Base-by-base conservation (phyloP, 2,797 vertebrate species). In the Tangara arthus region DNA sequence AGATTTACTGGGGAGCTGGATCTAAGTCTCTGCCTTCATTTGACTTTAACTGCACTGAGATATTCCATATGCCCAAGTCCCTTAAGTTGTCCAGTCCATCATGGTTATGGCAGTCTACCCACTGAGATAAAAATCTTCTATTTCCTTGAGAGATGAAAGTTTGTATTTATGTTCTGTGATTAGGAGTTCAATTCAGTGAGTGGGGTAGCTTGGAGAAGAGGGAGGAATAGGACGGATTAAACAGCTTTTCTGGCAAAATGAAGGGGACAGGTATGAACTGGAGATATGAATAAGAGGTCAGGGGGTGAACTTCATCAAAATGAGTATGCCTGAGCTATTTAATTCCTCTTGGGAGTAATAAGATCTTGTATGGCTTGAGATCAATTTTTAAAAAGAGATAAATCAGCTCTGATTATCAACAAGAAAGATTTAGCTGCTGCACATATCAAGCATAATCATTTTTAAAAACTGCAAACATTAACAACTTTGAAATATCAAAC, bases 381-480 rank as follows among this genome's bases (percentile, higher is more conserved):
- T 92, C 73, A 92, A 87, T 93, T 91, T 95, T 96, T 93, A 30
- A 87, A 91, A 86, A 89, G 44, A 87, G 46, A 90, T 82, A 90
- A 94, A 94, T 96, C 80, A 94, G 32, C 55, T 65, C 71, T 85
- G 90, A 89, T 78, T 79, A 95, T 83, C 80, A 93, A 78, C 21
- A 61, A 84, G 59, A 89, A 91, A 87, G 91, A 93, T 89, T 95
- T 85, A 95, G n/a, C 52, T 91, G 82, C 55, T 86, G 24, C 57
- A 70, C 44, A 68, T 39, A 92, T 89, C 76, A 91, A 87, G 71
- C n/a, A 69, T 28, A 85, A 82, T 75, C 0, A 69, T 88, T 95
- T 92, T 88, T 70, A 16, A 89, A 93, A 95, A 35, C 21, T 70
- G 85, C 93, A 82, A 68, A 75, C 68, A 82, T 78, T 89, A 77